phyloP scores from a whole-genome alignment of 2,888 invertebrate genomes.

The Dryadula phaetusa region DNA sequence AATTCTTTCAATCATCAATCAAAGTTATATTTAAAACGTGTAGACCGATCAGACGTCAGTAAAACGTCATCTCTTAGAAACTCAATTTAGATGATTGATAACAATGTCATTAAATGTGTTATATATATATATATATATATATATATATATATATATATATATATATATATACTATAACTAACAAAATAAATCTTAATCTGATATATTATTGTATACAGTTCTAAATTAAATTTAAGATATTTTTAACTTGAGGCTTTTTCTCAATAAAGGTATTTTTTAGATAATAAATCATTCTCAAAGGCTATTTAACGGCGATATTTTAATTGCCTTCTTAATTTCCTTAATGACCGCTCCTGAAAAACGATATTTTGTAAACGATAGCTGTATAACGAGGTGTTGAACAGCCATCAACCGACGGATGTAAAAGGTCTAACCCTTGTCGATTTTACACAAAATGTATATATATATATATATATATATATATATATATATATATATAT shows the following conservation, averaged over 20 bases:
- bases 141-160: neutral
- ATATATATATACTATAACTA: neutral
- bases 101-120: neutral
- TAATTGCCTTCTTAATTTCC: conserved; percentile 53
- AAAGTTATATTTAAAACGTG: conserved; percentile 25
- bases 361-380: conserved; percentile 36
- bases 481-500: too few relatives aligned
- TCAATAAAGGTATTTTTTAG: conserved; percentile 19
- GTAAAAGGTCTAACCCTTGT: conserved; percentile 1
- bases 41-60: conserved; percentile 43
- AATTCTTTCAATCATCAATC: conserved; percentile 55
- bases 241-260: neutral
- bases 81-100: conserved; percentile 67
- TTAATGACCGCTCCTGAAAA: conserved; percentile 43
- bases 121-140: neutral
- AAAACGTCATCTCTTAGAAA: conserved; percentile 46
- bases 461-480: too few relatives aligned
- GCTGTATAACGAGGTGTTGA: conserved; percentile 26
- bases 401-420: conserved; percentile 13
- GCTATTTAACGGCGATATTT: conserved; percentile 46
- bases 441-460: neutral
- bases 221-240: neutral
- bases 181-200: neutral
- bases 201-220: neutral
- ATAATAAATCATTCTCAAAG: conserved; percentile 46